Conservation (phyloP, 1,140 invertebrate genomes). For the Ruditapes philippinarum region DNA sequence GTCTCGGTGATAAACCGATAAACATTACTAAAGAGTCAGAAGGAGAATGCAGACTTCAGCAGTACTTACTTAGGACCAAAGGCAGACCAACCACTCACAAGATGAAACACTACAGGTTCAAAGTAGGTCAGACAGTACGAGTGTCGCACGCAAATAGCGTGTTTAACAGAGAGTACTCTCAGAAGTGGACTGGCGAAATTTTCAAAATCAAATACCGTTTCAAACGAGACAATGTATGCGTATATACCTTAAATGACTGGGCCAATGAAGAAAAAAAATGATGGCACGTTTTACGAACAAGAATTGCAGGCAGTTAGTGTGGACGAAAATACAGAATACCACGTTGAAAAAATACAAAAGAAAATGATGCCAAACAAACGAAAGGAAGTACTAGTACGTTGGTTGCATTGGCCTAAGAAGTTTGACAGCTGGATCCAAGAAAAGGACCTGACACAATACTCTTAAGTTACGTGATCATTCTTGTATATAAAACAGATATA, state of each 20-base stretch:
- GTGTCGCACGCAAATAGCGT: not conserved
- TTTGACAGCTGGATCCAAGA: slow-evolving; percentile 30
- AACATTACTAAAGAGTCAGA: slow-evolving; percentile 2
- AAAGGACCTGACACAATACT: not conserved
- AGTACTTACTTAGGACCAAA: no score
- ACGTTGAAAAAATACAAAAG: slow-evolving; percentile 31
- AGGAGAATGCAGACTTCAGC: slow-evolving; percentile 5
- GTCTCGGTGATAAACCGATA: not conserved
- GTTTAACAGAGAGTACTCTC: slow-evolving; percentile 36
- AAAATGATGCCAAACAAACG: not conserved
- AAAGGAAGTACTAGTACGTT: not conserved
- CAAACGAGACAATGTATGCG: slow-evolving; percentile 13
- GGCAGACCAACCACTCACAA: not conserved
- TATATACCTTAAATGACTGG: slow-evolving; percentile 1
- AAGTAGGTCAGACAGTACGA: slow-evolving; percentile 1
- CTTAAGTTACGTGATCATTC: not conserved
- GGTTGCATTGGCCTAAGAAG: slow-evolving; percentile 42
- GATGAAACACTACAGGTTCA: not conserved
- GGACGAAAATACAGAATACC: slow-evolving; percentile 19
- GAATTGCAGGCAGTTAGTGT: not conserved
- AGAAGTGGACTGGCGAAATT: slow-evolving; percentile 33
- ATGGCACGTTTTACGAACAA: slow-evolving; percentile 21
- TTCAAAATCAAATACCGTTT: slow-evolving; percentile 17
- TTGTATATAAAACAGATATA: not conserved
- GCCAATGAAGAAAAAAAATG: not conserved